These are phyloP conservation scores for Illadopsis cleaveri DNA, from an alignment of 2,113 vertebrate species.

Conservation along the genomic window DNA sequence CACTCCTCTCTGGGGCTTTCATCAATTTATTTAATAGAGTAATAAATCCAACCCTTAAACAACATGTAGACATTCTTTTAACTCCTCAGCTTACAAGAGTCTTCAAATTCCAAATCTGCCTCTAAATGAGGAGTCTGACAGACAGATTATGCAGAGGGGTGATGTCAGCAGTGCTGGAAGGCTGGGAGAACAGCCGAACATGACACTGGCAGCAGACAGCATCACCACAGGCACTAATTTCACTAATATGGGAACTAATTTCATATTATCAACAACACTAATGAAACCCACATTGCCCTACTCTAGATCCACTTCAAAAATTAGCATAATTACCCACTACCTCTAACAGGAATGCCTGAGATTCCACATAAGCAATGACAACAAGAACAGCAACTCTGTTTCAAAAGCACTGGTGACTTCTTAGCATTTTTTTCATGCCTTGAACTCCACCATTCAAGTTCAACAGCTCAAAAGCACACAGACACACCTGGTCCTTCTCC, in stretches of 20 bases:
- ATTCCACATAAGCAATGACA: background rate
- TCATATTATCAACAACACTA: background rate
- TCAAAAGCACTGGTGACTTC: background rate
- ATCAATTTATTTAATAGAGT: background rate
- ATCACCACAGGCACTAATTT: background rate
- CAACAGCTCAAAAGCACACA: background rate
- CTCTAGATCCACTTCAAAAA: background rate
- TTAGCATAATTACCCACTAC: background rate
- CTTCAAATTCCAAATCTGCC: background rate
- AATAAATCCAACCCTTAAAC: background rate
- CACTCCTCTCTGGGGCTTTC: background rate
- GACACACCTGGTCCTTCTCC: conserved; percentile 94
- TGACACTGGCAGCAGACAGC: background rate
- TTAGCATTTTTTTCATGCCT: background rate
- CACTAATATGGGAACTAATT: background rate
- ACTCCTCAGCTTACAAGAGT: background rate
- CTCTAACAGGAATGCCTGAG: background rate
- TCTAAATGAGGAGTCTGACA: background rate
- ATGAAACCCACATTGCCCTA: background rate
- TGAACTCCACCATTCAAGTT: background rate
- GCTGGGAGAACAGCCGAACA: background rate
- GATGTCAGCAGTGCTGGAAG: background rate
- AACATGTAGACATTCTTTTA: background rate
- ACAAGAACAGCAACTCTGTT: background rate
- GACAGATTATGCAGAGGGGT: background rate